Percentiles rank a stretch among this genome's conserved stretches.
Conservation (phyloP, 2,797 vertebrate genomes). For the Thaleichthys pacificus region DNA sequence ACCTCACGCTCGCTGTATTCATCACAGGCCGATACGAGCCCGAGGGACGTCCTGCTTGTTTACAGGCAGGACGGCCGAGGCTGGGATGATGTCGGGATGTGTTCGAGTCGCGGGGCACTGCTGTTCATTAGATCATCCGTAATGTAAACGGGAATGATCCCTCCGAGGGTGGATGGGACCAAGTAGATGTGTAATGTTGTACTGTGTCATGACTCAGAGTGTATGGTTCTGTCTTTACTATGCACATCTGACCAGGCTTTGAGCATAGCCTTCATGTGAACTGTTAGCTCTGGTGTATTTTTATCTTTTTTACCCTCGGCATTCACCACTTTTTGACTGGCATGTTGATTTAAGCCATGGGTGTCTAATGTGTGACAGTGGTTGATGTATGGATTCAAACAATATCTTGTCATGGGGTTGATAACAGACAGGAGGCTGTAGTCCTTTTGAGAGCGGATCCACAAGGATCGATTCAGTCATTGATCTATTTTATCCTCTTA, state of each 20-base stretch:
- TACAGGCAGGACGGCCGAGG: not conserved
- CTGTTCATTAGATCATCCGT: not conserved
- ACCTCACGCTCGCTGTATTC: conserved; percentile 32
- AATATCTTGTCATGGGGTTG: not conserved
- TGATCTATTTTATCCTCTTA: not conserved
- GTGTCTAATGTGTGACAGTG: not conserved
- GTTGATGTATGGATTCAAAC: not conserved
- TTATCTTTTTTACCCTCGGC: no score
- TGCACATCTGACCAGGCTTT: no score
- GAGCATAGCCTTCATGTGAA: no score
- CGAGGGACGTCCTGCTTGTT: no score
- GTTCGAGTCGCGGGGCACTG: not conserved
- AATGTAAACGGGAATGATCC: not conserved
- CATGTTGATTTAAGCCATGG: not conserved
- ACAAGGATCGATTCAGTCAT: not conserved
- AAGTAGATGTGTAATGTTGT: not conserved
- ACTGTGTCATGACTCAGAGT: no score
- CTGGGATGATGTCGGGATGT: not conserved
- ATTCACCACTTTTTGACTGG: not conserved
- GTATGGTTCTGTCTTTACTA: no score
- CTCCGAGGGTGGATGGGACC: not conserved
- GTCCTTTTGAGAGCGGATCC: not conserved
- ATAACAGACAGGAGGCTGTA: not conserved
- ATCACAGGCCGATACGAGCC: conserved; percentile 3
- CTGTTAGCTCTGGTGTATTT: no score